Evolutionary conservation across 1,140 invertebrate genomes (phyloP).

Genomic region (Aphelenchoides besseyi): DNA sequence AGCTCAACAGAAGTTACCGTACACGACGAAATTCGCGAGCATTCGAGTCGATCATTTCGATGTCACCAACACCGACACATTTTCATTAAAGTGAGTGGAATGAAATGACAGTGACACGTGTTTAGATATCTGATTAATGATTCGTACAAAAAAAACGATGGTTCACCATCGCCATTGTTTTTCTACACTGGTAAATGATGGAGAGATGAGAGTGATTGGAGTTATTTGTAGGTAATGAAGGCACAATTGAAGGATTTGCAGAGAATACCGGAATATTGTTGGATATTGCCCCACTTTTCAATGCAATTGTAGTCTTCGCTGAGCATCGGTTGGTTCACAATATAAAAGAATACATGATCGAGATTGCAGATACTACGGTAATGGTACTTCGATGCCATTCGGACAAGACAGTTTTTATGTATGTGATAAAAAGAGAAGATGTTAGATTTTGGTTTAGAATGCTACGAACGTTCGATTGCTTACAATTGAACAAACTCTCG

Average conservation of each 20-base stretch:
- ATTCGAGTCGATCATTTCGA: not conserved
- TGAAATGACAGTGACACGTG: not conserved
- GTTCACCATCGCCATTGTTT: too few species aligned
- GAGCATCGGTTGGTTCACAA: slow-evolving; percentile 74
- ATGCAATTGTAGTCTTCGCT: slow-evolving; percentile 81
- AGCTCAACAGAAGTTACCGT: too few species aligned
- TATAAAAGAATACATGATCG: not conserved
- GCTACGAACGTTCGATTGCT: slow-evolving; percentile 53
- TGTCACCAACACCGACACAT: not conserved
- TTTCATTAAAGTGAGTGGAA: not conserved
- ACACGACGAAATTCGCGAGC: not conserved
- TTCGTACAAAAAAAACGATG: slow-evolving; percentile 47
- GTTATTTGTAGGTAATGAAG: too few species aligned
- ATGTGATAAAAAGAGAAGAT: not conserved
- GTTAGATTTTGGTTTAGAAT: not conserved
- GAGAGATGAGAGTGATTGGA: too few species aligned
- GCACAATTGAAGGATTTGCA: slow-evolving; percentile 81
- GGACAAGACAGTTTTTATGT: slow-evolving; percentile 68
- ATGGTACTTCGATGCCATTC: slow-evolving; percentile 64
- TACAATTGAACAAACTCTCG: slow-evolving; percentile 25
- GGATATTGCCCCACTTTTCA: slow-evolving; percentile 78
- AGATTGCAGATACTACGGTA: slow-evolving; percentile 35
- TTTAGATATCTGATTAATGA: slow-evolving; percentile 13
- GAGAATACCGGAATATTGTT: slow-evolving; percentile 75
- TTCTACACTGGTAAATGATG: slow-evolving; percentile 92